These are phyloP conservation scores for Aptenodytes patagonicus DNA, from an alignment of 2,113 vertebrate species.

Conservation along the genomic window DNA sequence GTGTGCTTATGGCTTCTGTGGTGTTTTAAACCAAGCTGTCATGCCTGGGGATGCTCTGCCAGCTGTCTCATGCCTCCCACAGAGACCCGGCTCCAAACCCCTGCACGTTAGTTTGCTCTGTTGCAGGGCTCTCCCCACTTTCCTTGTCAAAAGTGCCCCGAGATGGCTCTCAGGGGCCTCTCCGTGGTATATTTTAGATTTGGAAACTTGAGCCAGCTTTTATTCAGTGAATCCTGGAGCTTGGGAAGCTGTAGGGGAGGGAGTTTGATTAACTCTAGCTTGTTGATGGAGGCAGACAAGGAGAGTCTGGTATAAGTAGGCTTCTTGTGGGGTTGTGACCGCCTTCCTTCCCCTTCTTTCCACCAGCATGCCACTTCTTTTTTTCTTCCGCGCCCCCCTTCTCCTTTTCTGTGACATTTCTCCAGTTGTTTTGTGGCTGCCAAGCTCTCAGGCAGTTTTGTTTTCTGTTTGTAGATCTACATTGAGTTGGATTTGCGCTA, in stretches of 20 bases:
- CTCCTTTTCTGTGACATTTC: not conserved
- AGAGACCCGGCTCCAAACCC: not conserved
- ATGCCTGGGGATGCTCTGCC: not conserved
- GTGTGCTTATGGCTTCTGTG: not conserved
- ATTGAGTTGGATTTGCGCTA: constrained; percentile 89
- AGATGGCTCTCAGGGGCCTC: not conserved
- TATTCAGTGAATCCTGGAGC: not conserved
- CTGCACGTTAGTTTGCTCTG: not conserved
- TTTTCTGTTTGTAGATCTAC: constrained; percentile 77
- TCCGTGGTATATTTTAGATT: not conserved
- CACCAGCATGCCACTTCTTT: not conserved
- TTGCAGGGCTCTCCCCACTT: not conserved
- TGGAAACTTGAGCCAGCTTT: not conserved
- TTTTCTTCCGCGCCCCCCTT: not conserved
- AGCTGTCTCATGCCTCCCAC: not conserved
- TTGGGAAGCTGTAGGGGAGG: not conserved
- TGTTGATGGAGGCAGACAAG: not conserved
- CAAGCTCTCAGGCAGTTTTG: not conserved
- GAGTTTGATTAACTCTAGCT: not conserved
- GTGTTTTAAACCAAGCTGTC: not conserved
- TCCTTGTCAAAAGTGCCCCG: not conserved
- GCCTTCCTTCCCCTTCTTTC: not conserved
- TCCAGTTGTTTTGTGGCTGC: not conserved
- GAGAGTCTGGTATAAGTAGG: not conserved
- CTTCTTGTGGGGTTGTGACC: not conserved